Base-by-base conservation (phyloP, 2,888 invertebrate genomes). In the Xanthorhoe designata region DNA sequence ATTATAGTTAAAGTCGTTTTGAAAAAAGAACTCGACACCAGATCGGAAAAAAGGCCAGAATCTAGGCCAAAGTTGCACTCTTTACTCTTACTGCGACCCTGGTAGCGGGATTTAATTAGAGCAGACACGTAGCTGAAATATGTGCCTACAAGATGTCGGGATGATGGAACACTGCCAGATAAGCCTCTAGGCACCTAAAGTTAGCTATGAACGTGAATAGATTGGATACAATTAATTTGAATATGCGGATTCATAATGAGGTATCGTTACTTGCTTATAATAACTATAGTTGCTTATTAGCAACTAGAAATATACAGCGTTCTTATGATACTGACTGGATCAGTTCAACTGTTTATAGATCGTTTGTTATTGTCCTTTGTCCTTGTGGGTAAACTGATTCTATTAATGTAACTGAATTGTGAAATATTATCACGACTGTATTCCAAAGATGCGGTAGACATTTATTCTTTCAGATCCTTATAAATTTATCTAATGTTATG, bases 91-190 rank as follows among this genome's bases (percentile, higher is more conserved):
- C 10, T 38, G 38, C 53, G 47, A n/a, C 61, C 50, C 61, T 64
- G 69, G 61, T 50, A 42, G 19, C 38, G 42, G 63, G 64, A 67
- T 71, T 70, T 73, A 73, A 71, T 73, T 71, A 73, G 70, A 64
- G 56, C 66, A 45, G 52, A 59, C 62, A 60, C 60, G 54, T 64
- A 59, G 29, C 68, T 58, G 49, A 64, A 62, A 68, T 70, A 71
- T 70, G 63, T 67, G 66, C 53, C 47, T 54, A 58, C 64, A 60
- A 60, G 66, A 69, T 68, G 55, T 61, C 50, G 56, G 59, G 35
- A 56, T 64, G 69, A 69, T 62, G 54, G 62, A 71, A 69, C 63
- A 60, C 38, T 54, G 62, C 63, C 52, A 52, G 67, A 60, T 64
- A 59, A 63, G 63, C 54, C 57, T 49, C 51, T 17, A 24, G 47